phyloP scores from a whole-genome alignment of 2,113 vertebrate genomes.

The Burhinus bistriatus region DNA sequence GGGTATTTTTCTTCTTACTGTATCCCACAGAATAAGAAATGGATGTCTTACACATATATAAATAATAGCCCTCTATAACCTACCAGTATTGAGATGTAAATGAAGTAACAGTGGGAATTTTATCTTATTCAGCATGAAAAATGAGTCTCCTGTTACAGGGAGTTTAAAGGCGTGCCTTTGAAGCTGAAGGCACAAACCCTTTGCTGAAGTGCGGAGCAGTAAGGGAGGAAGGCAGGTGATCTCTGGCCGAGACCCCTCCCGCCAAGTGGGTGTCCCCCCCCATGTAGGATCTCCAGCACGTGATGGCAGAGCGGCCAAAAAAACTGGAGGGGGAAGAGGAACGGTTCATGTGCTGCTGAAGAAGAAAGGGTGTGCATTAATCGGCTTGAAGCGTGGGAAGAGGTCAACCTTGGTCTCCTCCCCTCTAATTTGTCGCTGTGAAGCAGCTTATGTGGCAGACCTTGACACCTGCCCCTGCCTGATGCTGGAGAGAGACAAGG shows the following conservation, averaged over 20 bases:
- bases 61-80: slow-evolving; percentile 42
- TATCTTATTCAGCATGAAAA: slow-evolving; percentile 13
- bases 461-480: background rate
- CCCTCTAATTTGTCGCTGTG: too few relatives aligned
- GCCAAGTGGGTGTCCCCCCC: accelerated
- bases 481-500: background rate
- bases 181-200: background rate
- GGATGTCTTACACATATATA: slow-evolving; percentile 31
- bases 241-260: background rate
- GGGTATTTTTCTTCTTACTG: background rate
- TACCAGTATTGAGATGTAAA: slow-evolving; percentile 59
- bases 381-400: background rate
- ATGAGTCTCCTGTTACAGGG: background rate
- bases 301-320: background rate
- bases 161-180: slow-evolving; percentile 2
- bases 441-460: background rate
- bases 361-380: too few relatives aligned
- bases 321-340: background rate
- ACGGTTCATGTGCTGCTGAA: accelerated
- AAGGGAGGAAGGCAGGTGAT: background rate
- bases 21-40: slow-evolving; percentile 13
- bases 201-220: background rate
- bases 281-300: background rate
- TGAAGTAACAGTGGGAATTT: slow-evolving; percentile 51
- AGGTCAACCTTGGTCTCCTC: background rate